Conservation (phyloP, 1,140 invertebrate genomes). For the Habropoda laboriosa region DNA sequence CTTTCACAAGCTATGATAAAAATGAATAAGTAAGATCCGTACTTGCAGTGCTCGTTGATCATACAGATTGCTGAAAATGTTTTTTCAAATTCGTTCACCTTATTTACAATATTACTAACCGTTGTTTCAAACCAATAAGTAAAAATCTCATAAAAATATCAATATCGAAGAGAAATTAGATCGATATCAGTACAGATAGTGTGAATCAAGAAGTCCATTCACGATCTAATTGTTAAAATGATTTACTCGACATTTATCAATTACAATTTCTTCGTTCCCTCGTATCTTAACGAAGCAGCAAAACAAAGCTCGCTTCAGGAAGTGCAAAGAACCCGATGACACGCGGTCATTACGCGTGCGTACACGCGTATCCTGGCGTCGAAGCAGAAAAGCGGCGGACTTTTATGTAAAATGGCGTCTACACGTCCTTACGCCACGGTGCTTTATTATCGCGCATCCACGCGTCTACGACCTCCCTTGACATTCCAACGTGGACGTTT, state of each 20-base stretch:
- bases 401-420: not conserved
- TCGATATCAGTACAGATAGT: too few species aligned
- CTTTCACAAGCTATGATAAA: too few species aligned
- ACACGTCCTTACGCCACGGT: not conserved
- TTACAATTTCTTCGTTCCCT: not conserved
- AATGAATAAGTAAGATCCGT: too few species aligned
- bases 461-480: slow-evolving; percentile 23
- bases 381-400: not conserved
- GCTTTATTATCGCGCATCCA: slow-evolving; percentile 34
- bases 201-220: too few species aligned
- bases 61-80: too few species aligned
- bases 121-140: too few species aligned
- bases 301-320: not conserved
- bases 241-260: not conserved
- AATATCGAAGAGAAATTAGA: too few species aligned
- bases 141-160: too few species aligned
- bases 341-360: not conserved
- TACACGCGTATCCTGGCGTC: not conserved
- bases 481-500: slow-evolving; percentile 37
- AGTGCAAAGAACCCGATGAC: not conserved
- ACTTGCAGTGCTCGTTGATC: too few species aligned
- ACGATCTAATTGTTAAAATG: too few species aligned
- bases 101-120: too few species aligned
- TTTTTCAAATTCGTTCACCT: too few species aligned
- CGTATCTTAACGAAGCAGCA: not conserved